phyloP scores from a whole-genome alignment of 2,888 invertebrate genomes.

The Schizaphis graminum region DNA sequence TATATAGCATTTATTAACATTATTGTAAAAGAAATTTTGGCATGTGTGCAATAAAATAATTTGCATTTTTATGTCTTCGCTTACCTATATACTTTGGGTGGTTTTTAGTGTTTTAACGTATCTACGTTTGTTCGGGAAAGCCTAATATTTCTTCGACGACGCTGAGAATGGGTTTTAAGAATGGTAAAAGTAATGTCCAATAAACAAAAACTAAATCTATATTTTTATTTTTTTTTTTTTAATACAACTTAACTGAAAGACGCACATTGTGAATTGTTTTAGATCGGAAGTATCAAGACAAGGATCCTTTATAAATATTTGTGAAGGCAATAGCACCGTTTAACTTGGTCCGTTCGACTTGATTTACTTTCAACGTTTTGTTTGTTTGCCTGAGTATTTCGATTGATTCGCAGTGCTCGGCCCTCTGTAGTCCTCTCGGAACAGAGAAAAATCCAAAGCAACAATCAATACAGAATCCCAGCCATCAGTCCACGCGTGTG shows the following conservation, averaged over 20 bases:
- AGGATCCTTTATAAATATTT: slow-evolving; percentile 37
- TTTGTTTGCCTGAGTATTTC: slow-evolving; percentile 23
- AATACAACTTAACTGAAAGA: background rate
- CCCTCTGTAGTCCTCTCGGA: background rate
- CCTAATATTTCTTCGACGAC: background rate
- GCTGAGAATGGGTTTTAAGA: background rate
- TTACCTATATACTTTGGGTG: background rate
- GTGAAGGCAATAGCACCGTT: slow-evolving; percentile 6
- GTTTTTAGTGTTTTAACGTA: background rate
- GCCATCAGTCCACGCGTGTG: background rate
- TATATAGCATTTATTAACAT: background rate
- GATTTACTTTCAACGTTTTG: slow-evolving; percentile 48
- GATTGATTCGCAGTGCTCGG: slow-evolving; percentile 7
- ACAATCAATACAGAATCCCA: background rate
- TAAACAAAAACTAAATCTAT: background rate
- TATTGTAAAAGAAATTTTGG: background rate
- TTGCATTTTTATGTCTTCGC: background rate
- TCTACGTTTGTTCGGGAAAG: background rate
- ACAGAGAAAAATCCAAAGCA: background rate
- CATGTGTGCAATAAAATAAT: background rate
- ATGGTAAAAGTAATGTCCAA: background rate
- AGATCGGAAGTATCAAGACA: slow-evolving; percentile 24
- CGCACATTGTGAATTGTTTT: slow-evolving; percentile 23
- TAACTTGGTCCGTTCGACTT: slow-evolving; percentile 22
- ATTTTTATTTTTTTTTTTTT: background rate